Evolutionary conservation across 2,888 invertebrate genomes (phyloP).

Genomic region (Pogonocherus hispidulus): DNA sequence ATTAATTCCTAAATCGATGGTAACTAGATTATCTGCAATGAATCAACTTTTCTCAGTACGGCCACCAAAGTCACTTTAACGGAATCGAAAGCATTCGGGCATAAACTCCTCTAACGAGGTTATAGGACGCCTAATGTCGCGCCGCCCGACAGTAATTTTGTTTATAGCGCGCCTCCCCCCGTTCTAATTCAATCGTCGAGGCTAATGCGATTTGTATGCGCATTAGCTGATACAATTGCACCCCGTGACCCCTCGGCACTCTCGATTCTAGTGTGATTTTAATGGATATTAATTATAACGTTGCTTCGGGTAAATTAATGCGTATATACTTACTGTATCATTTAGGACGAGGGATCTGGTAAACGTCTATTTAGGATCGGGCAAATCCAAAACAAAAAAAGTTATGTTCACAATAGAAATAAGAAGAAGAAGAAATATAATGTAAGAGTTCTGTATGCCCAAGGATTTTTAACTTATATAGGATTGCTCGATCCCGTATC

Average conservation of each 20-base stretch:
- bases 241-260: constrained; percentile 25
- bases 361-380: too few species aligned
- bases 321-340: too few species aligned
- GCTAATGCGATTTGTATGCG: constrained; percentile 58
- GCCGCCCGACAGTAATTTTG: constrained; percentile 67
- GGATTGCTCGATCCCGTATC: too few species aligned
- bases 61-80: constrained; percentile 20
- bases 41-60: constrained; percentile 40
- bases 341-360: too few species aligned
- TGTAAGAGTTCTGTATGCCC: too few species aligned
- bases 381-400: too few species aligned
- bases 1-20: constrained; percentile 38
- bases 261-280: constrained; percentile 6
- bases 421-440: too few species aligned
- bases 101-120: constrained; percentile 57
- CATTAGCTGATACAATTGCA: constrained; percentile 44
- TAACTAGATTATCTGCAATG: constrained; percentile 42
- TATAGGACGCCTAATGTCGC: constrained; percentile 61
- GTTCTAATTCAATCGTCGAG: constrained; percentile 61
- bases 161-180: constrained; percentile 61
- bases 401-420: too few species aligned
- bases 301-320: too few species aligned
- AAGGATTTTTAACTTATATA: too few species aligned
- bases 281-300: constrained; percentile 25
- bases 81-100: constrained; percentile 56